A percentile compares a stretch with the other conserved stretches of the same genome.
Conservation (phyloP, 2,797 vertebrate genomes). For the Pseudotriccus pelzelni region DNA sequence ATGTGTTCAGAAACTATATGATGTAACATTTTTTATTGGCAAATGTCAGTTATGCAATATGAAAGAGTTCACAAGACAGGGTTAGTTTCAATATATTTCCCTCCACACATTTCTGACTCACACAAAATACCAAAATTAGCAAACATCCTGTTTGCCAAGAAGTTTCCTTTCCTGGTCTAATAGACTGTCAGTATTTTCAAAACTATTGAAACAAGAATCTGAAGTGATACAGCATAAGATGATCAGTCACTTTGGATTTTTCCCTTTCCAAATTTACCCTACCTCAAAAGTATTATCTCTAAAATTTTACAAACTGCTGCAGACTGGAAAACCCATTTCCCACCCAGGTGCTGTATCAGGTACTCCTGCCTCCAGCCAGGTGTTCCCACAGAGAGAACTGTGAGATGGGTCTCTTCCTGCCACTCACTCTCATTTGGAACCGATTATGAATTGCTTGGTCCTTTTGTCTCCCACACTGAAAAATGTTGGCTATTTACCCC, state of each 20-base stretch:
- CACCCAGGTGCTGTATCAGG: background rate
- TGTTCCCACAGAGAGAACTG: background rate
- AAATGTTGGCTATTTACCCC: background rate
- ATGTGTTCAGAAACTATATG: slow-evolving; percentile 20
- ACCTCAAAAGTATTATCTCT: background rate
- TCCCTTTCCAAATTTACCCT: background rate
- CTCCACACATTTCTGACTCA: slow-evolving; percentile 68
- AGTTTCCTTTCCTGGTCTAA: slow-evolving; percentile 61
- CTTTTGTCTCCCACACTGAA: background rate
- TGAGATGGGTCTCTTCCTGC: background rate
- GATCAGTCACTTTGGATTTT: background rate
- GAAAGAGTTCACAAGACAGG: slow-evolving; percentile 55
- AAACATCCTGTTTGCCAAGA: slow-evolving; percentile 64
- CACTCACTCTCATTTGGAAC: background rate
- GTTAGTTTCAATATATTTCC: slow-evolving; percentile 51
- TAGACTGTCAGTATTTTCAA: slow-evolving; percentile 46
- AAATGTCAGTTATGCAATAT: slow-evolving; percentile 68
- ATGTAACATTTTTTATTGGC: slow-evolving; percentile 28
- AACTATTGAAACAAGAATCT: slow-evolving; percentile 14
- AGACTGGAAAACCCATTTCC: background rate
- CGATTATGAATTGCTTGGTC: background rate
- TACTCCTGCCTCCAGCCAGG: background rate
- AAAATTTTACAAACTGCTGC: background rate
- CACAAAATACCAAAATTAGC: slow-evolving; percentile 58
- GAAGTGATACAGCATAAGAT: background rate